These are phyloP conservation scores for Zosterops borbonicus DNA, from an alignment of 2,113 vertebrate species.

Conservation along the genomic window DNA sequence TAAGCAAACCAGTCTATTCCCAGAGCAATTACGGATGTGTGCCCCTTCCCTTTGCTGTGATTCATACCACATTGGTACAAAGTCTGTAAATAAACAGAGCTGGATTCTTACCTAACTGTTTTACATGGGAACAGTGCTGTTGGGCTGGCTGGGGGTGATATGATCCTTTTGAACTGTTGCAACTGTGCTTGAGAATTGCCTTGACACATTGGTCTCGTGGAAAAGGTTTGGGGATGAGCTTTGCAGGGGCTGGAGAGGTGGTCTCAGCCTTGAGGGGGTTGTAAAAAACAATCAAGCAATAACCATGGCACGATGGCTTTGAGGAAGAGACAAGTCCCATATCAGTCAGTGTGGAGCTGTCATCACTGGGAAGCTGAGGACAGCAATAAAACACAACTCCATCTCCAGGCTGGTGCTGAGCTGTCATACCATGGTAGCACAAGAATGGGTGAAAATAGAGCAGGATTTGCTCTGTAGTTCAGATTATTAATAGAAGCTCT, in stretches of 20 bases:
- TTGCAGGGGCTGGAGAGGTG: background rate
- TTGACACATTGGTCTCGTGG: fast-evolving
- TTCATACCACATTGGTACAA: conserved; percentile 37
- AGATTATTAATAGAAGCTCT: background rate
- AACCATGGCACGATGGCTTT: fast-evolving
- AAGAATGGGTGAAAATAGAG: background rate
- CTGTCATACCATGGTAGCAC: background rate
- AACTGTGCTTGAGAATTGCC: background rate
- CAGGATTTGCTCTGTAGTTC: background rate
- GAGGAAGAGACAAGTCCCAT: background rate
- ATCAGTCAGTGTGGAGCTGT: fast-evolving
- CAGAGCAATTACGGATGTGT: conserved; percentile 5
- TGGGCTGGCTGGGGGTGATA: background rate
- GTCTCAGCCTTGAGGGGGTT: background rate
- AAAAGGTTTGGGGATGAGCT: fast-evolving
- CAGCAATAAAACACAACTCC: background rate
- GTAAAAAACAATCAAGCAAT: background rate
- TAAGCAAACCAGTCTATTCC: conserved; percentile 32
- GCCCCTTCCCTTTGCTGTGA: conserved; percentile 50
- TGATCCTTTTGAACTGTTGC: background rate
- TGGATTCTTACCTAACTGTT: background rate
- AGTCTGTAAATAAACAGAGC: conserved; percentile 25
- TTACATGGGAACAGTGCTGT: background rate
- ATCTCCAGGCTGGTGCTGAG: fast-evolving
- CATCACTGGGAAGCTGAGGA: background rate